Evolutionary conservation across 2,888 invertebrate genomes (phyloP).

Genomic region (Heteromyza rotundicornis): DNA sequence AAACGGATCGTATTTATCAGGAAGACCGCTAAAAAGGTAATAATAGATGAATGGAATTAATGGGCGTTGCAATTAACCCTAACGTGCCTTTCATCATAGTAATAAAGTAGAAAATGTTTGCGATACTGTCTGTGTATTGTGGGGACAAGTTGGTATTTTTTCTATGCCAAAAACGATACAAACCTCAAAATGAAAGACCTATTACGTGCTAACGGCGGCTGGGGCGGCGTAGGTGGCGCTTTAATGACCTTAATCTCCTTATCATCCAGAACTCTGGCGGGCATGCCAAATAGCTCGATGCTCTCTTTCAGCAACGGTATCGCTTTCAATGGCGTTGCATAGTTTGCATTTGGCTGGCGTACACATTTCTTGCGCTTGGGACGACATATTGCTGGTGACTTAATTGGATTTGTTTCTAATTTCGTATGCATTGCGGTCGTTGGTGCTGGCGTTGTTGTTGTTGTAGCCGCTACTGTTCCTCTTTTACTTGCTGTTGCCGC

Average conservation of each 20-base stretch:
- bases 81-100: too few relatives aligned
- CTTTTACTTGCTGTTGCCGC: conserved; percentile 4
- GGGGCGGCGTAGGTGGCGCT: conserved; percentile 26
- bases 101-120: background rate
- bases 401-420: conserved; percentile 33
- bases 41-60: conserved; percentile 9
- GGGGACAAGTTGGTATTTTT: conserved; percentile 6
- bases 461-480: conserved; percentile 6
- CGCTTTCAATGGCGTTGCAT: conserved; percentile 35
- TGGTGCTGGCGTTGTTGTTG: conserved; percentile 12
- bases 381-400: conserved; percentile 35
- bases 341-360: conserved; percentile 27
- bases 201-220: conserved; percentile 32
- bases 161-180: conserved; percentile 33
- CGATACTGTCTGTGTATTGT: conserved; percentile 30
- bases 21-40: conserved; percentile 38
- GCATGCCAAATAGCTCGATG: conserved; percentile 29
- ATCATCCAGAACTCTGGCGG: conserved; percentile 19
- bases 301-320: conserved; percentile 34
- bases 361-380: conserved; percentile 34
- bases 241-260: conserved; percentile 42
- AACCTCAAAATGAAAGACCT: conserved; percentile 49
- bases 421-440: conserved; percentile 38
- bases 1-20: conserved; percentile 74
- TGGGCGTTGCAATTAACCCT: background rate